These are phyloP conservation scores for Columba livia DNA, from an alignment of 2,113 vertebrate genomes.

Conservation along the genomic window DNA sequence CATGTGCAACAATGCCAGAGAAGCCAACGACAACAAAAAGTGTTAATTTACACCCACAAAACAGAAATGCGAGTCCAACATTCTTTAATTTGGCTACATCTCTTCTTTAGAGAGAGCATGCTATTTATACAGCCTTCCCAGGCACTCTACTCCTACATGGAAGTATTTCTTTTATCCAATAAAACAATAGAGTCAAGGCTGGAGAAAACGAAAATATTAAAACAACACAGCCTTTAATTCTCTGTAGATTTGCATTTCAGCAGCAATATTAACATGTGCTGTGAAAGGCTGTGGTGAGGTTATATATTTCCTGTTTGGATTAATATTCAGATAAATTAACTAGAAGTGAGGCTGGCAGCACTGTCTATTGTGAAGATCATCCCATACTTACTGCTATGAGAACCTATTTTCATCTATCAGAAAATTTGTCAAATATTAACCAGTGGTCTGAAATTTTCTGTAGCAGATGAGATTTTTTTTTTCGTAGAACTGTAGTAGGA, in stretches of 20 bases:
- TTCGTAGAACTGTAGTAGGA: background rate
- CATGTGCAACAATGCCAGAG: constrained; percentile 75
- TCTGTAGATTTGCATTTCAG: constrained; percentile 20
- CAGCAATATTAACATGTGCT: background rate
- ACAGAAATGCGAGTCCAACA: constrained; percentile 53
- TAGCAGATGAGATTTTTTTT: background rate
- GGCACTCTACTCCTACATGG: constrained; percentile 2
- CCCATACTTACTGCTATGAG: background rate
- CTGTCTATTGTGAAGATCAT: background rate
- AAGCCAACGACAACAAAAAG: constrained; percentile 68
- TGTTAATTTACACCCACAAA: constrained; percentile 76
- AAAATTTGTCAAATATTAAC: background rate
- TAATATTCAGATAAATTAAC: background rate
- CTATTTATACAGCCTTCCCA: constrained; percentile 48
- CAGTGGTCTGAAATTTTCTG: background rate
- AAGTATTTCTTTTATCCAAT: constrained; percentile 46
- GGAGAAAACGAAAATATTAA: constrained; percentile 37
- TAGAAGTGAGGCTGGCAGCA: background rate
- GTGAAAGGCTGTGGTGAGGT: background rate
- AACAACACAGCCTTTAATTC: constrained; percentile 23
- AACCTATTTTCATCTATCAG: background rate
- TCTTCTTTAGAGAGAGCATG: constrained; percentile 31
- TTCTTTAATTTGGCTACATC: constrained; percentile 65
- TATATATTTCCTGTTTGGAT: background rate
- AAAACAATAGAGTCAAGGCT: constrained; percentile 60